phyloP scores from a whole-genome alignment of 2,888 invertebrate genomes.

The Lypha dubia region DNA sequence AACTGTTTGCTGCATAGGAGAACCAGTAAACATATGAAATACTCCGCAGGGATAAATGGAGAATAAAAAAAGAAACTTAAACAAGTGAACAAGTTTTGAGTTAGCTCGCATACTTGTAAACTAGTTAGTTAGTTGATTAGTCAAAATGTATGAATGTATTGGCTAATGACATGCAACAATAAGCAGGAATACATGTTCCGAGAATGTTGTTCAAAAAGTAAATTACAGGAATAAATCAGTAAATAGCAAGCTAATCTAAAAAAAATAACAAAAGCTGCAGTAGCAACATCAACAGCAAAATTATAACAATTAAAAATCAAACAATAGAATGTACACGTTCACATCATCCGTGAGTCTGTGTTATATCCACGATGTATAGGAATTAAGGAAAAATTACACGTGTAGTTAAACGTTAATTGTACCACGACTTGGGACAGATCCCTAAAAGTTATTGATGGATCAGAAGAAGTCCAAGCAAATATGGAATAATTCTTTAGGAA shows the following conservation, averaged over 20 bases:
- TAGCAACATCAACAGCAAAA: constrained; percentile 19
- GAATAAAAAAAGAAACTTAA: background rate
- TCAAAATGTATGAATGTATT: background rate
- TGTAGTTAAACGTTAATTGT: constrained; percentile 15
- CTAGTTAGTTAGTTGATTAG: background rate
- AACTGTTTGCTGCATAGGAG: constrained; percentile 6
- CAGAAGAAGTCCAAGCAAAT: background rate
- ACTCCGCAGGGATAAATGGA: constrained; percentile 22
- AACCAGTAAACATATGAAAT: background rate
- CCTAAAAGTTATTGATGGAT: background rate
- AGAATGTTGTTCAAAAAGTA: background rate
- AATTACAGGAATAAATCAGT: constrained; percentile 5
- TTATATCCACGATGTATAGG: background rate
- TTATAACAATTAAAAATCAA: constrained; percentile 40
- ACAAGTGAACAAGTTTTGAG: background rate
- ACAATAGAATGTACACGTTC: constrained; percentile 13
- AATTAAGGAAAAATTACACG: constrained; percentile 47
- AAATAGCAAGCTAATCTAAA: constrained; percentile 50
- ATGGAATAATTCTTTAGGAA: too few relatives aligned
- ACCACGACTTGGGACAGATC: background rate
- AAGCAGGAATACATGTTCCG: background rate
- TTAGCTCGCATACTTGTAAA: background rate
- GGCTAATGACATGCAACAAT: background rate
- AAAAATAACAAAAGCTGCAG: constrained; percentile 22
- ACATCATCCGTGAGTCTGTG: background rate